These are phyloP conservation scores for Gambusia yucatana DNA, from an alignment of 2,797 vertebrate species.

Conservation along the genomic window DNA sequence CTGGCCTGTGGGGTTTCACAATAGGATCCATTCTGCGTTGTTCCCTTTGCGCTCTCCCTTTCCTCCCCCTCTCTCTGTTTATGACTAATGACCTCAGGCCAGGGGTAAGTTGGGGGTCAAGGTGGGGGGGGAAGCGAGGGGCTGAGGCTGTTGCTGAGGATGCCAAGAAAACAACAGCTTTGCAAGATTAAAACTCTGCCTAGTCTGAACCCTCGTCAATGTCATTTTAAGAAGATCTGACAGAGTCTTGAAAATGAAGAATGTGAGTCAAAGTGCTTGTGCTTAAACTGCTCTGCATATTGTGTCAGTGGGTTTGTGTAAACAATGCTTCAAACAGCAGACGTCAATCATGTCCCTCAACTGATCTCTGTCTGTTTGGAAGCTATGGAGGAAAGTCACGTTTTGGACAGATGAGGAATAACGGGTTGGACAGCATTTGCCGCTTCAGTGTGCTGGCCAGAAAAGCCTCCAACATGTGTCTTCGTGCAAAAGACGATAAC, in stretches of 20 bases:
- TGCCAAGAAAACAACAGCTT: slow-evolving; percentile 50
- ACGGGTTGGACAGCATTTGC: slow-evolving; percentile 53
- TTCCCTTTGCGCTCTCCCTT: slow-evolving; percentile 39
- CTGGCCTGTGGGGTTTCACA: slow-evolving; percentile 61
- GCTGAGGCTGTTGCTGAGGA: slow-evolving; percentile 40
- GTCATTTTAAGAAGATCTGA: slow-evolving; percentile 7
- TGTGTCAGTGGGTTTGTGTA: slow-evolving; percentile 23
- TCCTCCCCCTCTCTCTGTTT: slow-evolving; percentile 31
- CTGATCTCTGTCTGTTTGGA: neutral
- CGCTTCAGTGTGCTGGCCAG: slow-evolving; percentile 47
- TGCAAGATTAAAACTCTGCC: slow-evolving; percentile 13
- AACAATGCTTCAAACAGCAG: slow-evolving; percentile 20
- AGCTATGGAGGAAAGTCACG: slow-evolving; percentile 32
- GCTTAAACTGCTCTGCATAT: slow-evolving; percentile 4
- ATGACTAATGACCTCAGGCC: slow-evolving; percentile 68
- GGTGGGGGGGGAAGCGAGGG: neutral
- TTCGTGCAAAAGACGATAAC: slow-evolving; percentile 55
- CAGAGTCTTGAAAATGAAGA: slow-evolving; percentile 1
- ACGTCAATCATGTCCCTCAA: slow-evolving; percentile 12
- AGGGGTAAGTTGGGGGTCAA: slow-evolving; percentile 67
- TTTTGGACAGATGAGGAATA: slow-evolving; percentile 48
- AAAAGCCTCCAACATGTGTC: slow-evolving; percentile 69
- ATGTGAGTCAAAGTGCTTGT: neutral
- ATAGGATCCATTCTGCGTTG: slow-evolving; percentile 73
- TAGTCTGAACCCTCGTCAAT: slow-evolving; percentile 8